Base-by-base conservation (phyloP, 1,140 invertebrate genomes). In the Leptonema lineaticorne region DNA sequence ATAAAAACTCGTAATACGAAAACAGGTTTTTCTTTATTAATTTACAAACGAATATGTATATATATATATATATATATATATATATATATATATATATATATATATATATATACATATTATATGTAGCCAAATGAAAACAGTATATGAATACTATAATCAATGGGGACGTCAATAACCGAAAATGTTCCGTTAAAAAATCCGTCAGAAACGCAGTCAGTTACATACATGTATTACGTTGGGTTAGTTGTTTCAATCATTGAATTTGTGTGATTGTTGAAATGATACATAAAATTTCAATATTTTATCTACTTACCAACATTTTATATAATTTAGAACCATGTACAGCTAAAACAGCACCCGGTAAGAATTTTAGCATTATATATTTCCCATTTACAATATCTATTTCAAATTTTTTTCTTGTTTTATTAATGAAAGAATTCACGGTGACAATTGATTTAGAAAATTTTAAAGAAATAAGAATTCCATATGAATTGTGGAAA, bases 401-500 rank as follows among this genome's bases (percentile, higher is more conserved):
- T 26, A 2, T 14, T 41, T 6, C 5, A 14, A 41, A 41, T 41
- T 41, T 2, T 4, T 41, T 11, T 14, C 16, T 4, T 41, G 9
- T 14, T 41, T 27, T 57, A 16, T 66, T 37, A 14, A 57, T n/a
- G n/a, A 59, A 48, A 73, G 71, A 73, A 65, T 73, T 73, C 30
- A 69, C 48, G 22, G 65, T 73, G 8, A 60, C 71, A 0, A 45
- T 64, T 11, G 68, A 60, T 16, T 63, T 53, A 9, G 60, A 73
- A 53, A 62, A 73, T 65, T 73, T 73, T 18, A 69, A 66, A 60
- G 66, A 73, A 68, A 73, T 73, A 4, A 41, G 68, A 24, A 73
- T 73, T 41, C 71, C 71, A 16, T 18, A 68, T 26, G 20, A 24
- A 6, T 18, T 69, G 22, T 73, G 71, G 71, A 69, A 69, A 28